Base-by-base conservation (phyloP, 2,797 vertebrate species). In the Megaceryle alcyon region DNA sequence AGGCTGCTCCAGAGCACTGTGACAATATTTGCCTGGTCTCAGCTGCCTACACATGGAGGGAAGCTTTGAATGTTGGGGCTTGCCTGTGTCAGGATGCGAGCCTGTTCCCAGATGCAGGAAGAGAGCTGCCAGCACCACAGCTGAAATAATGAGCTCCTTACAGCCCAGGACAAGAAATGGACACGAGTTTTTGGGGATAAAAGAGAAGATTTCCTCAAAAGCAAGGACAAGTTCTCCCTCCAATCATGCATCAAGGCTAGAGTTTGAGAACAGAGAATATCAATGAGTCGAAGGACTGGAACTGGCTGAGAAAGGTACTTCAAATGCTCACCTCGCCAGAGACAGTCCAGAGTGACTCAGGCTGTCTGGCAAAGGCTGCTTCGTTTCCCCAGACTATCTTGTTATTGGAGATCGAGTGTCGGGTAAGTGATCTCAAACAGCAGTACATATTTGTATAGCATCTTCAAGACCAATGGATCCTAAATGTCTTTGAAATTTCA, bases 151-250 rank as follows among this genome's bases (percentile, higher is more conserved):
- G 57, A 86, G 70, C 33, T 81, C 33, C 43, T 57, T 60, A 28
- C 2, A 88, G 66, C 69, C 64, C 70, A 31, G 53, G 69, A 64
- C 23, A 41, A 88, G 79, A 70, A 88, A 85, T 0, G 1, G 71
- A 43, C 60, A 60, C 49, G 71, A 83, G 63, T 3, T 61, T 49
- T 16, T 1, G 57, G 49, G 61, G 63, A 83, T 53, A 88, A 85
- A 49, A 89, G 65, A 86, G 51, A 72, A 56, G 71, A 41, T 68
- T 77, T 81, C 76, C 82, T 94, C 88, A 91, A 86, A 93, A 94
- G 93, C 44, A 78, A 81, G 76, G 65, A 35, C 33, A 68, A 57
- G 53, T 41, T 66, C 56, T 92, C 51, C 48, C 56, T 89, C 79
- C 4, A 1, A 68, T 53, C 76, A 69, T 54, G 53, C 72, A 71